Percentiles rank a stretch among this genome's conserved stretches.
These are phyloP conservation scores for Oscheius sp. DNA, from an alignment of 2,888 invertebrate species.

Conservation along the genomic window DNA sequence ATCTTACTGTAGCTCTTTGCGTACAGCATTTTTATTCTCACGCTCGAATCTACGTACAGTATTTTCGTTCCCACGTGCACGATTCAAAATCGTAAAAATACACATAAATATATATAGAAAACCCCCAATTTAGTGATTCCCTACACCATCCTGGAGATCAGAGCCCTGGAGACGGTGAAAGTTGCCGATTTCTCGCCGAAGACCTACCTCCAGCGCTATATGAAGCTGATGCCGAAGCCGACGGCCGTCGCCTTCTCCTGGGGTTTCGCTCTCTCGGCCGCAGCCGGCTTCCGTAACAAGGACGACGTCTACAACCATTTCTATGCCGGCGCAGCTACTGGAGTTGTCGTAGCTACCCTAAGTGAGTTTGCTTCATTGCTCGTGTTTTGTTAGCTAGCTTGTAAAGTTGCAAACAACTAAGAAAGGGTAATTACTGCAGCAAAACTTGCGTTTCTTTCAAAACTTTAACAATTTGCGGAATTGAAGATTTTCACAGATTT, in stretches of 20 bases:
- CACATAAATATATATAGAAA: no score
- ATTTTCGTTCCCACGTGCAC: no score
- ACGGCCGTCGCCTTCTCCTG: slow-evolving; percentile 64
- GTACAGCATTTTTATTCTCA: no score
- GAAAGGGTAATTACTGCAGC: not conserved
- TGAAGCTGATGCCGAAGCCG: slow-evolving; percentile 58
- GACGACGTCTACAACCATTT: slow-evolving; percentile 70
- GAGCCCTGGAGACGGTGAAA: slow-evolving; percentile 54
- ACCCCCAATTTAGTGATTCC: slow-evolving; percentile 47
- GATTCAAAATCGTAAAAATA: no score
- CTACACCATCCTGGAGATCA: slow-evolving; percentile 60
- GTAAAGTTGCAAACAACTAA: not conserved
- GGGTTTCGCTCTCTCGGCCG: slow-evolving; percentile 65
- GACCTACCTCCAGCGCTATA: slow-evolving; percentile 53
- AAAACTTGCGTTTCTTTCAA: not conserved
- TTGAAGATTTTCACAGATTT: no score
- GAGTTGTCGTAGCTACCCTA: slow-evolving; percentile 61
- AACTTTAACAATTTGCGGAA: no score
- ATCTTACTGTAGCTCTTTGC: no score
- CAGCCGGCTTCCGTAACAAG: slow-evolving; percentile 65
- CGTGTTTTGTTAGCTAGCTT: not conserved
- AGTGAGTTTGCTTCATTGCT: slow-evolving; percentile 45
- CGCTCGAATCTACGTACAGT: no score
- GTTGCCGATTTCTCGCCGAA: slow-evolving; percentile 56
- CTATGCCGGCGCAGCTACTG: slow-evolving; percentile 60